These are phyloP conservation scores for Timandra comae DNA, from an alignment of 2,888 invertebrate species.

Conservation along the genomic window DNA sequence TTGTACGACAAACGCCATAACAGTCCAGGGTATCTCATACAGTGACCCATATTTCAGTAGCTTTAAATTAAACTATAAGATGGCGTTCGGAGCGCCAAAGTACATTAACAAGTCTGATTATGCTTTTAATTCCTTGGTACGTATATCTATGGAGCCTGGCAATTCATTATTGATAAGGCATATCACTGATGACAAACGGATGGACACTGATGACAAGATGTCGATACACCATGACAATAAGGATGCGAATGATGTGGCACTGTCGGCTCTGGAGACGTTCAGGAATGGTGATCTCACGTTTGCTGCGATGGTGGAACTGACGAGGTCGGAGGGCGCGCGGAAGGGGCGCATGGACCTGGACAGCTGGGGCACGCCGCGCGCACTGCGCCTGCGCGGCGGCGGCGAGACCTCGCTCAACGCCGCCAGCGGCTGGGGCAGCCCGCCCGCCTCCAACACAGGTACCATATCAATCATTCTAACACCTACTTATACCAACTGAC, in stretches of 20 bases:
- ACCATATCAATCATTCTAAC: slow-evolving; percentile 17
- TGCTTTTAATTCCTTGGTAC: slow-evolving; percentile 78
- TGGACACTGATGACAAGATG: slow-evolving; percentile 41
- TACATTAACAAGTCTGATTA: slow-evolving; percentile 79
- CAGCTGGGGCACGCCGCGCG: slow-evolving; percentile 79
- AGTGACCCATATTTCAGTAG: slow-evolving; percentile 78
- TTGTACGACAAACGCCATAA: slow-evolving; percentile 78
- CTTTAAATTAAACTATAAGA: slow-evolving; percentile 78
- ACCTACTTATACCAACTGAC: too few relatives aligned
- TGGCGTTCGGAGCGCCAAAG: slow-evolving; percentile 73
- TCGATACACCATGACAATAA: slow-evolving; percentile 72
- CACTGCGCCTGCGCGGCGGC: slow-evolving; percentile 83
- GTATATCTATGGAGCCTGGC: slow-evolving; percentile 73
- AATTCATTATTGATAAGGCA: slow-evolving; percentile 27
- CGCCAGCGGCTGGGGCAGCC: slow-evolving; percentile 87
- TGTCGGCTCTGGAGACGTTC: slow-evolving; percentile 52
- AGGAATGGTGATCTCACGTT: slow-evolving; percentile 71
- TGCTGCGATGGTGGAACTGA: slow-evolving; percentile 63
- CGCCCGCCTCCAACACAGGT: slow-evolving; percentile 82
- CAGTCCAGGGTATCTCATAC: slow-evolving; percentile 79
- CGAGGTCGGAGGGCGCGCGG: slow-evolving; percentile 38
- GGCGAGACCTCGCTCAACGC: slow-evolving; percentile 89
- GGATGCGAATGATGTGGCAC: slow-evolving; percentile 43
- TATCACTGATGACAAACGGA: slow-evolving; percentile 13
- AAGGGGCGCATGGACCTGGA: slow-evolving; percentile 32